Base-by-base conservation (phyloP, 2,888 invertebrate species). In the Phorcus lineatus region DNA sequence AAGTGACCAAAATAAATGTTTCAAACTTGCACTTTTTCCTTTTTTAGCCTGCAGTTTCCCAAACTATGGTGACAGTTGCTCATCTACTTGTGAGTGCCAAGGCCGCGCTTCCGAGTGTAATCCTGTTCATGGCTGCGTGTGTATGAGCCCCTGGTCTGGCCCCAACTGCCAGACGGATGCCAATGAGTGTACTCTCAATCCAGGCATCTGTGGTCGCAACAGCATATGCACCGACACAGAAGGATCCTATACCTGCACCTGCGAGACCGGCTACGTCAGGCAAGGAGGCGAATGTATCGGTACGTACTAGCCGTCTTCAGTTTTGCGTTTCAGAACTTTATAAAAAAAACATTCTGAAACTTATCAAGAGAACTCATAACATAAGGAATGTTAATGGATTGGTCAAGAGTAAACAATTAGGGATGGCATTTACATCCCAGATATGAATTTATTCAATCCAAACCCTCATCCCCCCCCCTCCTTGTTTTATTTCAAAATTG, bases 161-260 rank as follows among this genome's bases (percentile, higher is more conserved):
- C 36, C 47, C 28, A 79, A 76, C 47, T 86, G 86, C 78, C 80
- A 80, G n/a, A 62, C 24, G 0, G 86, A 86, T 70, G 76, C 83
- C 0, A 54, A 86, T 36, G 86, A 86, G 57, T 86, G 86, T 74
- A 19, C n/a, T 1, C 28, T 11, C 0, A 62, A 80, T 47, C 79
- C 76, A 0, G 82, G 77, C 54, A 76, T 79, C 1, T 86, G 86
- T 54, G 81, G 74, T 0, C 74, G 55, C 36, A 66, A 80, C 36
- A 81, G 83, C 54, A 31, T 75, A 40, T 89, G 89, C 74, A 80
- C 77, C 13, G 85, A 86, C 75, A 80, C 82, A 0, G 19, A 67
- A 11, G 86, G 86, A 0, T 85, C 85, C 11, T 85, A 81, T 55
- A 67, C 67, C 0, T 86, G 86, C 55, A 57, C 55, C 0, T 86